Percentiles rank a stretch among this genome's conserved stretches.
phyloP scores from a whole-genome alignment of 2,113 vertebrate species.

The Anser brachyrhynchus region DNA sequence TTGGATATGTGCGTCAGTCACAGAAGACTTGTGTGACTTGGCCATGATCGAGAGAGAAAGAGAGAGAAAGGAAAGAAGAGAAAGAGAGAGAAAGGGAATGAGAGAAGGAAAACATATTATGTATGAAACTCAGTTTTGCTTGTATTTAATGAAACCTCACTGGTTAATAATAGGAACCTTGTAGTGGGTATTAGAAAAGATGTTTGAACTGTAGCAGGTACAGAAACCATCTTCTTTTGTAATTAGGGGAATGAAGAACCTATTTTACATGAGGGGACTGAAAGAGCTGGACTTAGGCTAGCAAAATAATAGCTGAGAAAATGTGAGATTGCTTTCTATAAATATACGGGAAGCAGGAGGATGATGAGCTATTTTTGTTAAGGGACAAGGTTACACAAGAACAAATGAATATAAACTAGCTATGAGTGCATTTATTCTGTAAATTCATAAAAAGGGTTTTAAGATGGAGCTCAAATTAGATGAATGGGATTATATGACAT shows the following conservation, averaged over 20 bases:
- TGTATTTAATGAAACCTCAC: background rate
- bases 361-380: constrained; percentile 48
- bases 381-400: constrained; percentile 59
- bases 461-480: constrained; percentile 51
- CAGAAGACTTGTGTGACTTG: background rate
- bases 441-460: constrained; percentile 64
- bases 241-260: background rate
- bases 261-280: background rate
- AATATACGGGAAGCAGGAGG: background rate
- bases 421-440: constrained; percentile 31
- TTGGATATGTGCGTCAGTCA: background rate
- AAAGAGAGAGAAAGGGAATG: background rate
- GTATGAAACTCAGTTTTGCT: background rate
- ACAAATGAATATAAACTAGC: constrained; percentile 58
- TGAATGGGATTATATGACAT: constrained; percentile 64
- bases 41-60: too few species aligned
- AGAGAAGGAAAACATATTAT: background rate
- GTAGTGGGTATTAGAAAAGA: background rate
- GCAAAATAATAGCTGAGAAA: constrained; percentile 46
- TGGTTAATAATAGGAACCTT: background rate
- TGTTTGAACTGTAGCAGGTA: background rate
- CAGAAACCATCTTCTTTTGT: background rate
- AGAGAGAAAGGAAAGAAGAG: background rate
- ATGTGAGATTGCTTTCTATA: constrained; percentile 55
- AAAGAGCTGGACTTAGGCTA: constrained; percentile 20